phyloP scores from a whole-genome alignment of 2,113 vertebrate genomes.

The Apistogramma diplotaenia region DNA sequence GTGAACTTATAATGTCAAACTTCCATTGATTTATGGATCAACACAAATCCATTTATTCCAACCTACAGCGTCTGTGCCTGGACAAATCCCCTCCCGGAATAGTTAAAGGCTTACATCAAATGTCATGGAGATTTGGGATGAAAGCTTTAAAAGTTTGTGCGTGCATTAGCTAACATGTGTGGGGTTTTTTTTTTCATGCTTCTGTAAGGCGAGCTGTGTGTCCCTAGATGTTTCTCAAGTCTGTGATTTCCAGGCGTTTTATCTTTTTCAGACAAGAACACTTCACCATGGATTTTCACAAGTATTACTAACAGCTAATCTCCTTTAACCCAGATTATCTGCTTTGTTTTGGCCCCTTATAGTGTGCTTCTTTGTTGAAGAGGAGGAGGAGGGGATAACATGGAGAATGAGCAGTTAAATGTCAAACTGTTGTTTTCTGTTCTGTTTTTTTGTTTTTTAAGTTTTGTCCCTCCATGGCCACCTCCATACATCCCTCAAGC shows the following conservation, averaged over 20 bases:
- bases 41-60: constrained; percentile 54
- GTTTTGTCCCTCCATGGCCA: constrained; percentile 21
- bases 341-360: constrained; percentile 39
- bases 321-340: constrained; percentile 67
- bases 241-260: constrained; percentile 27
- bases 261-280: constrained; percentile 37
- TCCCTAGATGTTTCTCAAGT: constrained; percentile 17
- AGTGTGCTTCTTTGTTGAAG: constrained; percentile 28
- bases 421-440: constrained; percentile 52
- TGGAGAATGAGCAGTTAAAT: constrained; percentile 47
- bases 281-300: constrained; percentile 44
- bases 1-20: constrained; percentile 48
- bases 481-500: constrained; percentile 9
- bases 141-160: constrained; percentile 25
- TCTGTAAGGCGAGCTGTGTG: background rate
- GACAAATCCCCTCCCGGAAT: constrained; percentile 49
- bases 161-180: constrained; percentile 13
- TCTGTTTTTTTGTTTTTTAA: constrained; percentile 3
- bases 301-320: constrained; percentile 58
- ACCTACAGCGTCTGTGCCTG: constrained; percentile 48
- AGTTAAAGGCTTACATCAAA: constrained; percentile 60
- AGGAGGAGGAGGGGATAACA: background rate
- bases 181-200: constrained; percentile 2
- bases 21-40: constrained; percentile 37
- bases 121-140: constrained; percentile 58